phyloP scores from a whole-genome alignment of 2,888 invertebrate species.

The Sarcophaga subvicina region DNA sequence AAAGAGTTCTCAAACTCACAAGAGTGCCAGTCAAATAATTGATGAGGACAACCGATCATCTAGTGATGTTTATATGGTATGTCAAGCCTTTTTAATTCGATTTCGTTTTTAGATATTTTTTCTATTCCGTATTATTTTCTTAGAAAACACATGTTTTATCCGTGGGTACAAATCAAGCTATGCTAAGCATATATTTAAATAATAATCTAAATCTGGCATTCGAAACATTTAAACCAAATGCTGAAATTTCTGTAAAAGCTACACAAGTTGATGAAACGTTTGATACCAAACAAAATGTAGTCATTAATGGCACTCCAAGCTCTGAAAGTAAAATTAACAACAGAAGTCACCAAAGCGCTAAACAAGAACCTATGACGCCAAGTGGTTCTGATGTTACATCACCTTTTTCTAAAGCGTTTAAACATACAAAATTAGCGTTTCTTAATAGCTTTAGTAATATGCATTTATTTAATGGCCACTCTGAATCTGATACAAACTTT shows the following conservation, averaged over 20 bases:
- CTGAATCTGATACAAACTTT: conserved; percentile 72
- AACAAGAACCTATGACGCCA: conserved; percentile 16
- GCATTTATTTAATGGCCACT: conserved; percentile 78
- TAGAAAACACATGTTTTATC: conserved; percentile 80
- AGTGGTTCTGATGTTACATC: conserved; percentile 56
- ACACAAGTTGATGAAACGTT: conserved; percentile 59
- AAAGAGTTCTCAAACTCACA: conserved; percentile 74
- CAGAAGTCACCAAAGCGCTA: conserved; percentile 54
- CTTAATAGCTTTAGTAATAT: conserved; percentile 79
- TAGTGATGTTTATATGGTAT: conserved; percentile 76
- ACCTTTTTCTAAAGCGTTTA: conserved; percentile 77
- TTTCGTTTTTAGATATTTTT: no score
- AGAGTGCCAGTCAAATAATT: conserved; percentile 74
- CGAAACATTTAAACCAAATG: conserved; percentile 78
- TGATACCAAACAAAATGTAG: conserved; percentile 44
- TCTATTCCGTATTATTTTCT: conserved; percentile 9
- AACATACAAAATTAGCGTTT: conserved; percentile 79
- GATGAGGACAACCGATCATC: conserved; percentile 78
- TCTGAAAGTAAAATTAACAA: conserved; percentile 52
- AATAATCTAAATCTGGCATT: conserved; percentile 78
- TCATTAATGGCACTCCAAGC: conserved; percentile 39
- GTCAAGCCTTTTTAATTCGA: conserved; percentile 19
- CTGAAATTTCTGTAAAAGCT: conserved; percentile 72
- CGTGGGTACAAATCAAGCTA: conserved; percentile 79
- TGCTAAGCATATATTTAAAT: conserved; percentile 79